Evolutionary conservation across 35 echinoderm and acorn worm species (phyloP), one percentile per base, ranked within the genome.

Genomic region (Hemicentrotus pulcherrimus): DNA sequence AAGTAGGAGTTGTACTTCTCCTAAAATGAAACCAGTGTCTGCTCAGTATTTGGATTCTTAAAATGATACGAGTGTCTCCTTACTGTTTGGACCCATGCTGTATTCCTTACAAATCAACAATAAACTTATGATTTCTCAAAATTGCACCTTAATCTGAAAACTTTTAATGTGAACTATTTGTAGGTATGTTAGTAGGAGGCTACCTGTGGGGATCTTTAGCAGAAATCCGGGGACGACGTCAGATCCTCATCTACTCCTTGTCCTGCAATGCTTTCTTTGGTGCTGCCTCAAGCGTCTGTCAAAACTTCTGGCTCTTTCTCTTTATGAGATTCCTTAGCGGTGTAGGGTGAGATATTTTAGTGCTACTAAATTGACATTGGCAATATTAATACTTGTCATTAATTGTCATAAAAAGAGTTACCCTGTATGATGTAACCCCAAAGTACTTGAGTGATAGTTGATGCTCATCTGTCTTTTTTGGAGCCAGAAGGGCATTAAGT

Each of bases 121-220:
- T 86, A 24, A 86, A 24, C 85, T 24, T 24, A 86, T 19, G 35
- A 41, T 41, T 41, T 41, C 35, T 41, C 35, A 41, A 41, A 41
- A 41, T 1, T 41, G 35, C 65, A 24, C 65, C 18, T n/a, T 18
- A 78, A 5, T n/a, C 24, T 78, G 65, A 78, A 28, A 8, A 22
- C 18, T 78, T n/a, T 41, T 3, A 41, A 41, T 78, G 65, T 90
- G 32, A 90, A 16, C 70, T 90, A 7, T 47, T 15, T 90, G 32
- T 30, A 90, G 88, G 88, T 45, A 90, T 90, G 98, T 92, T 99
- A 86, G 88, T 99, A 22, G 98, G 98, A 71, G 95, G 98, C 71
- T 98, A 97, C 45, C 31, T 98, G 5, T 99, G 98, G 98, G 98
- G 97, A 46, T 94, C 98, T 19, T 61, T 99, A 50, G 96, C 97